phyloP scores from a whole-genome alignment of 2,113 vertebrate genomes.

The Aix galericulata region DNA sequence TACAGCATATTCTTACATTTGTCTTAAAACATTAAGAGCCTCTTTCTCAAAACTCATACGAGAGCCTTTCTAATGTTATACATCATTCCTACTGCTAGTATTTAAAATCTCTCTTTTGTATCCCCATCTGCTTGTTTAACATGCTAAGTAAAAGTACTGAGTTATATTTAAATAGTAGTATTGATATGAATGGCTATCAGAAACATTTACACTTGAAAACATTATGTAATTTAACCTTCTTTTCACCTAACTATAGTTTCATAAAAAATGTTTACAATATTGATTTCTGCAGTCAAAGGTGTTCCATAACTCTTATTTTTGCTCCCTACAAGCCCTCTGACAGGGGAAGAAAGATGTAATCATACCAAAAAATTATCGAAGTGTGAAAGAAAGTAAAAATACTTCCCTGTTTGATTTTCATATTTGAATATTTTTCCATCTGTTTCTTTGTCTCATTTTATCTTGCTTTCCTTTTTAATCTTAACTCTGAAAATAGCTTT shows the following conservation, averaged over 20 bases:
- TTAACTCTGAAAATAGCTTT: neutral
- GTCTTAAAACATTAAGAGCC: neutral
- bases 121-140: neutral
- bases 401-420: neutral
- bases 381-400: neutral
- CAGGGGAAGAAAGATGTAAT: neutral
- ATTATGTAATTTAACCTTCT: neutral
- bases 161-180: neutral
- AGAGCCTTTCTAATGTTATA: neutral
- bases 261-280: neutral
- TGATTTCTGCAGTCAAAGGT: neutral
- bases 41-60: neutral
- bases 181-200: neutral
- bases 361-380: neutral
- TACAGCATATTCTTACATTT: neutral
- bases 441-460: neutral
- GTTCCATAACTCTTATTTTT: neutral
- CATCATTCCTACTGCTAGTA: neutral
- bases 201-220: neutral
- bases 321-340: neutral
- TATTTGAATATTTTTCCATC: neutral
- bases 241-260: neutral
- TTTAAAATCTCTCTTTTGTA: neutral
- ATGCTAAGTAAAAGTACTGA: neutral
- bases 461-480: neutral